Evolutionary conservation across 2,797 vertebrate genomes (phyloP).

Genomic region (Lindbergichthys nudifrons): DNA sequence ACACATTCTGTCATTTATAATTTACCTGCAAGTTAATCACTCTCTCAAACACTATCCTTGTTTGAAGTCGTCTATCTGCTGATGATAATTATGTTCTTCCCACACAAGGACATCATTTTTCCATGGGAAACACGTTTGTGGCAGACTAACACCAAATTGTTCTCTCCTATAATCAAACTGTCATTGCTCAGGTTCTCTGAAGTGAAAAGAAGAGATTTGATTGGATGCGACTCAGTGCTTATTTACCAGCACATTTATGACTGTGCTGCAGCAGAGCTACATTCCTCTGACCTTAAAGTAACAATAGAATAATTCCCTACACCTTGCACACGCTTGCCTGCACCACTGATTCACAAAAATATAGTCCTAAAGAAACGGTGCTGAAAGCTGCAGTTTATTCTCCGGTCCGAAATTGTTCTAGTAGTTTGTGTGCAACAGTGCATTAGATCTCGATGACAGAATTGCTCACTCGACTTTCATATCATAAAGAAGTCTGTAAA

Average conservation of each 20-base stretch:
- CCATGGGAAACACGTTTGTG: background rate
- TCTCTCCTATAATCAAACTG: slow-evolving; percentile 31
- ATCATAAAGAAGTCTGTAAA: slow-evolving; percentile 35
- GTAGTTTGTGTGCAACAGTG: slow-evolving; percentile 43
- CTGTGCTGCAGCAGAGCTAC: slow-evolving; percentile 26
- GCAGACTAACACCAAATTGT: slow-evolving; percentile 21
- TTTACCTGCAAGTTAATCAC: slow-evolving; percentile 17
- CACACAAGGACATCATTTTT: slow-evolving; percentile 3
- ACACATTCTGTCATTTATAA: background rate
- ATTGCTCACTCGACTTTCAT: slow-evolving; percentile 32
- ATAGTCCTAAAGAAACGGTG: slow-evolving; percentile 35
- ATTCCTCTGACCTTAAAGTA: slow-evolving; percentile 42
- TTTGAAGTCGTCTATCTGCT: background rate
- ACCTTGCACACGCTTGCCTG: slow-evolving; percentile 28
- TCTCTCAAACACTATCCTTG: background rate
- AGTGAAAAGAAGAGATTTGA: slow-evolving; percentile 16
- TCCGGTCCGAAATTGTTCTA: slow-evolving; percentile 31
- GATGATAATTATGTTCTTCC: slow-evolving; percentile 7
- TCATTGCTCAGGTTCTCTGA: slow-evolving; percentile 24
- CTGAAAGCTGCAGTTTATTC: slow-evolving; percentile 55
- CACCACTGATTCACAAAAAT: slow-evolving; percentile 53
- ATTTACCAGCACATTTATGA: slow-evolving; percentile 55
- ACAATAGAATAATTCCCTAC: slow-evolving; percentile 28
- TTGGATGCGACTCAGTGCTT: slow-evolving; percentile 44
- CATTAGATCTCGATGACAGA: slow-evolving; percentile 31